Base-by-base conservation (phyloP, 2,797 vertebrate genomes). In the Danionella dracula region DNA sequence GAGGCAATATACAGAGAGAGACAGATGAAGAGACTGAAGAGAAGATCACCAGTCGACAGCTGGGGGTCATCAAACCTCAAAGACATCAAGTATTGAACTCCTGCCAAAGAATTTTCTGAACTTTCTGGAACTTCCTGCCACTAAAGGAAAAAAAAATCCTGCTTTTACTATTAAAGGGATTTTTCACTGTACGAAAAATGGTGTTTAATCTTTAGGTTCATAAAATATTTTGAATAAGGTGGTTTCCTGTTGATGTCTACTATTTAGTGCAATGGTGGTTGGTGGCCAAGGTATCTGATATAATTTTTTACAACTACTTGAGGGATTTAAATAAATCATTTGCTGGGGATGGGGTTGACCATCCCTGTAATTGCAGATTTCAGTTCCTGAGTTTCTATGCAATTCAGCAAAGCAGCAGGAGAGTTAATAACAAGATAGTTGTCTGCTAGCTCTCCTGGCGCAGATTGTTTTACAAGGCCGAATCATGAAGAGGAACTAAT, bases 401-500 rank as follows among this genome's bases (percentile, higher is more conserved):
- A 13, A 41, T 10, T 37, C 40, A 13, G 49, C 13, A 31, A 72
- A 70, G 10, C n/a, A 63, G 51, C 12, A 17, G 16, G 45, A 49
- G n/a, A 68, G 76, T 27, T 49, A 34, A 32, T 34, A 20, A 42
- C 32, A 31, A 58, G 58, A 69, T n/a, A n/a, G n/a, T 56, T 61
- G 34, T 50, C 44, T 42, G 17, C 44, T 48, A 37, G 32, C 41
- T 76, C 73, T 58, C 38, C 21, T 20, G 61, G 16, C 50, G 71
- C 74, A 68, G 50, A 69, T 45, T 55, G 42, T 13, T 38, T 53
- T 57, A 71, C 74, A 50, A 5, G 49, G 40, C 19, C 61, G 67
- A 80, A 63, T 81, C 66, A 75, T 48, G 51, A 16, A 49, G 29
- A 77, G 69, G 2, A 56, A 66, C 27, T 75, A 74, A 81, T 68